These are phyloP conservation scores for Columbina picui DNA, from an alignment of 2,113 vertebrate genomes.

Conservation along the genomic window DNA sequence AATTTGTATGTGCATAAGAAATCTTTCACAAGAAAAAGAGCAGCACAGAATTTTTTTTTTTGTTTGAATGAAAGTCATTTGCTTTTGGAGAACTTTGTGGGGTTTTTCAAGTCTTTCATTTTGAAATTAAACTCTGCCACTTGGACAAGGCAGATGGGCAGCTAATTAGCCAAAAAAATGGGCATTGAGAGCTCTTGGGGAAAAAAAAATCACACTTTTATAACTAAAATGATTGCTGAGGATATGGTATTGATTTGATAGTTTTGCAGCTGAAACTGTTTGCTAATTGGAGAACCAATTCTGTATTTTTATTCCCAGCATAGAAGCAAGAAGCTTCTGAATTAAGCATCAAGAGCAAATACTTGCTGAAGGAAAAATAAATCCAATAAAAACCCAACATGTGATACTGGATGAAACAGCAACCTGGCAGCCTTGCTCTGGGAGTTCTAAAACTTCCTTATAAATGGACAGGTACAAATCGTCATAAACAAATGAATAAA, in stretches of 20 bases:
- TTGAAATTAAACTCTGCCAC: slow-evolving; percentile 32
- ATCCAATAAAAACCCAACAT: neutral
- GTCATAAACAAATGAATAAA: neutral
- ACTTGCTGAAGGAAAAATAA: slow-evolving; percentile 28
- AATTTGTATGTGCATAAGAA: neutral
- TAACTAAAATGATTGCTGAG: slow-evolving; percentile 48
- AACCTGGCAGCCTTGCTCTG: neutral
- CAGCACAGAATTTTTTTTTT: neutral
- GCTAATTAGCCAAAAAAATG: slow-evolving; percentile 58
- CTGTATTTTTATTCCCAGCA: slow-evolving; percentile 18
- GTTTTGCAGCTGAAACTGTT: slow-evolving; percentile 42
- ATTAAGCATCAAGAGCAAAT: slow-evolving; percentile 17
- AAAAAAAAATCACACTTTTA: neutral
- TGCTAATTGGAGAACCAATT: slow-evolving; percentile 54
- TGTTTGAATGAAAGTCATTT: neutral
- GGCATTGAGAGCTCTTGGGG: neutral
- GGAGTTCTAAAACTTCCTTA: neutral
- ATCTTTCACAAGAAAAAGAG: neutral
- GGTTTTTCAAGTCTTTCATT: slow-evolving; percentile 26
- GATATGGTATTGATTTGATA: slow-evolving; percentile 62
- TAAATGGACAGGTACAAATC: neutral
- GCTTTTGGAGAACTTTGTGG: neutral
- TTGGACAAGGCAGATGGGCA: slow-evolving; percentile 27
- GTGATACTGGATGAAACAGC: neutral
- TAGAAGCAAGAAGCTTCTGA: slow-evolving; percentile 29